Percentiles rank a stretch among this genome's conserved stretches.
Conservation (phyloP, 92 coral and sea anemone species). For the Epizoanthus rinbou region DNA sequence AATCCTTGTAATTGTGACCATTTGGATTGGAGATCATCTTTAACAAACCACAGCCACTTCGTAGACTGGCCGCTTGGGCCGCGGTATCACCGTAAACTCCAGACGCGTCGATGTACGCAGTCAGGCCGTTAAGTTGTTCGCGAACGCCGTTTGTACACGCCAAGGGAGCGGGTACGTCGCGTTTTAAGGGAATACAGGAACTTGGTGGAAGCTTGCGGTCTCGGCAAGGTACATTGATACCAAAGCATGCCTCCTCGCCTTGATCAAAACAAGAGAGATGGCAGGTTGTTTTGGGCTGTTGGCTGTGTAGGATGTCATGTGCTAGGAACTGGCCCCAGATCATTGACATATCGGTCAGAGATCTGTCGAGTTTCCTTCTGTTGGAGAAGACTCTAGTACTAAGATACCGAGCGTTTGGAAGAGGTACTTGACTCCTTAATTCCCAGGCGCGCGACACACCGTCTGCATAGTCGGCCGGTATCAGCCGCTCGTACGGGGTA, state of each 20-base stretch:
- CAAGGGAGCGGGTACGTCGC: conserved; percentile 38
- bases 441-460: conserved; percentile 46
- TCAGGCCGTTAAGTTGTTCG: conserved; percentile 58
- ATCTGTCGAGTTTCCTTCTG: conserved; percentile 3
- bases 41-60: conserved; percentile 41
- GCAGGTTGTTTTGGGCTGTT: conserved; percentile 13
- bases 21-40: conserved; percentile 34
- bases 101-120: conserved; percentile 69
- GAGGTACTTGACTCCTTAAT: not conserved
- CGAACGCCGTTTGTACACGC: conserved; percentile 16
- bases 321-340: conserved; percentile 57
- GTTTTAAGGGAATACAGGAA: conserved; percentile 41
- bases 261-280: conserved; percentile 29
- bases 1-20: conserved; percentile 15
- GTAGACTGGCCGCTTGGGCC: conserved; percentile 16
- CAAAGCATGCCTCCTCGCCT: conserved; percentile 42
- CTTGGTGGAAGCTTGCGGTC: conserved; percentile 39
- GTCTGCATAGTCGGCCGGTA: conserved; percentile 56
- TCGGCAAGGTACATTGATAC: conserved; percentile 41
- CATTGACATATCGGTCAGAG: conserved; percentile 45
- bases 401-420: conserved; percentile 50
- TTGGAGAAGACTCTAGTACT: conserved; percentile 31
- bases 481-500: conserved; percentile 42
- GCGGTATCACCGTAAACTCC: conserved; percentile 53
- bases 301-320: conserved; percentile 35